These are phyloP conservation scores for Eudemis profundana DNA, from an alignment of 2,888 invertebrate genomes.

Conservation along the genomic window DNA sequence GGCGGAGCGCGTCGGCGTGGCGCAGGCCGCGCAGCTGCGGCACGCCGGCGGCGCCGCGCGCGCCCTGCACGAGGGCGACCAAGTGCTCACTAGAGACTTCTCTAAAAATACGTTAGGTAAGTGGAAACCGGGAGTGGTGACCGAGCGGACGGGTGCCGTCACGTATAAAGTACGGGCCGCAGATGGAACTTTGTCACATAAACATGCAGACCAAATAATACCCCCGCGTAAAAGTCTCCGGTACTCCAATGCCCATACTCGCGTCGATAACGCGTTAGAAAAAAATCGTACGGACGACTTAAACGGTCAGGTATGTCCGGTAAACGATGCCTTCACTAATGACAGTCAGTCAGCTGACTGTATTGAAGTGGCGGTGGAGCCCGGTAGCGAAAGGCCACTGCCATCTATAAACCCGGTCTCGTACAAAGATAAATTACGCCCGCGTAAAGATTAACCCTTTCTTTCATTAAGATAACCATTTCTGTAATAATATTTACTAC, in stretches of 20 bases:
- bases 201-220: constrained; percentile 10
- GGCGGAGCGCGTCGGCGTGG: neutral
- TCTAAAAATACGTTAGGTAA: neutral
- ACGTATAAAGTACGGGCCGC: constrained; percentile 1
- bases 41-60: constrained; percentile 5
- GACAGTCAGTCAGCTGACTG: too few species aligned
- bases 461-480: too few species aligned
- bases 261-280: too few species aligned
- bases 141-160: constrained; percentile 5
- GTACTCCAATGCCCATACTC: neutral
- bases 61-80: neutral
- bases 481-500: too few species aligned
- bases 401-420: too few species aligned
- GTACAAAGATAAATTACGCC: too few species aligned
- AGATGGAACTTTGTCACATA: neutral
- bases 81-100: neutral
- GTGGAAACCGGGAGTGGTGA: neutral
- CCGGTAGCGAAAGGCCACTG: too few species aligned
- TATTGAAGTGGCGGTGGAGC: too few species aligned
- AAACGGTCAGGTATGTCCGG: too few species aligned
- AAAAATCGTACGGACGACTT: too few species aligned
- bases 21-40: constrained; percentile 6
- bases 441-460: too few species aligned
- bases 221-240: neutral
- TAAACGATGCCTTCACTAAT: too few species aligned